Base-by-base conservation (phyloP, 2,113 vertebrate genomes). In the Neotragus moschatus region DNA sequence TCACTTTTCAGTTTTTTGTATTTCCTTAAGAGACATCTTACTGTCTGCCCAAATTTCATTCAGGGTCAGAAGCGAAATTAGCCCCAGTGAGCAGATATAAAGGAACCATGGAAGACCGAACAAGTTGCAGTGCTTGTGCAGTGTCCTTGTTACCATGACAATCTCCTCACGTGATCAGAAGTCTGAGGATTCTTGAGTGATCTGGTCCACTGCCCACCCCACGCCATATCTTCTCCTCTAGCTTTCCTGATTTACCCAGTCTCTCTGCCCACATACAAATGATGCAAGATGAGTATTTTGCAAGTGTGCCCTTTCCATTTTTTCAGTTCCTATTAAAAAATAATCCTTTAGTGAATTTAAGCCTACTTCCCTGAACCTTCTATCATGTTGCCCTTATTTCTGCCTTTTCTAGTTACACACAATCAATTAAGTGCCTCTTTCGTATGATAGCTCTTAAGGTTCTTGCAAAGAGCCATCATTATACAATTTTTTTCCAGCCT, bases 341-440 rank as follows among this genome's bases (percentile, higher is more conserved):
- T 88, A 84, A 66, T 17, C 10, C 4, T 75, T 61, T 45, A 60
- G 47, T 80, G 58, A 94, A 82, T 91, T 85, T 95, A 85, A 61
- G 60, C 60, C 61, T 84, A 84, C 14, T 88, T 94, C 30, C 26
- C 5, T 82, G 19, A 90, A 93, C 15, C 6, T 88, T 85, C 84
- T 63, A 79, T 66, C 39, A 80, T 51, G 10, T 73, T 96, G 36
- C 9, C 66, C 60, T 95, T 85, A 88, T 95, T 39, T 91, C 75
- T 96, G 70, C 61, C 43, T 93, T 95, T 79, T 91, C 43, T 70
- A 60, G 45, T 93, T 95, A 79, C 21, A 60, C 5, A 88, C 45
- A 95, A n/a, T 82, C 94, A 95, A 95, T 82, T 94, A 87, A 95
- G 16, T 79, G 53, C n/a, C 90, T 97, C 75, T 79, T 88, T 88